These are phyloP conservation scores for Cerastis leucographa DNA, from an alignment of 2,888 invertebrate species.

Conservation along the genomic window DNA sequence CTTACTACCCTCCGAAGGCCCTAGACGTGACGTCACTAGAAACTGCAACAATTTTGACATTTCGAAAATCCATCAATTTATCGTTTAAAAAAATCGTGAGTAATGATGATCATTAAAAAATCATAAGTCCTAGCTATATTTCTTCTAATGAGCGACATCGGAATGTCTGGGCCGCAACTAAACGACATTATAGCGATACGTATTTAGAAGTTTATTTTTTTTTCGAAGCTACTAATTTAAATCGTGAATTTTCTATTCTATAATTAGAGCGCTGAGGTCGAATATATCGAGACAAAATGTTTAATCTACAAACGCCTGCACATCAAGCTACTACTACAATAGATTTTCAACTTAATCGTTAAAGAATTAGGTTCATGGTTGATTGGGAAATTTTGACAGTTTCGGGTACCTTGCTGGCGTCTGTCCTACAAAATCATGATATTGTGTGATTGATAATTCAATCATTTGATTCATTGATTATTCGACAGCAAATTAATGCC, in stretches of 20 bases:
- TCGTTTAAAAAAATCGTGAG: neutral
- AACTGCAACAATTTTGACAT: slow-evolving; percentile 25
- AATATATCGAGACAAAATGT: slow-evolving; percentile 28
- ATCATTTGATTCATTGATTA: no score
- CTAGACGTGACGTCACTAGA: slow-evolving; percentile 43
- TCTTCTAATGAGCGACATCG: slow-evolving; percentile 41
- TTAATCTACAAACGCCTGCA: neutral
- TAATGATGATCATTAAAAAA: slow-evolving; percentile 13
- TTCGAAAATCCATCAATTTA: neutral
- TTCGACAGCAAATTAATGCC: neutral
- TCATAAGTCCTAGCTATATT: slow-evolving; percentile 10
- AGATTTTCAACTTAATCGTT: no score
- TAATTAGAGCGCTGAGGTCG: slow-evolving; percentile 41
- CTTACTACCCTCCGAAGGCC: slow-evolving; percentile 41
- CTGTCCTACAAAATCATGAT: neutral
- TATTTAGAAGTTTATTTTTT: slow-evolving; percentile 32
- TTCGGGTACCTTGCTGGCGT: no score
- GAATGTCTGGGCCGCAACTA: slow-evolving; percentile 34
- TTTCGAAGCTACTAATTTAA: slow-evolving; percentile 13
- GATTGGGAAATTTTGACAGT: no score
- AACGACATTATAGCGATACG: slow-evolving; percentile 7
- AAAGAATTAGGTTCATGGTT: no score
- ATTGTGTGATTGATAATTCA: slow-evolving; percentile 9
- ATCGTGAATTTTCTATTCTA: slow-evolving; percentile 7
- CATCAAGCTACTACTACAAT: no score